Conservation (phyloP, 1,140 invertebrate species). For the Rhyacophila brunnea region DNA sequence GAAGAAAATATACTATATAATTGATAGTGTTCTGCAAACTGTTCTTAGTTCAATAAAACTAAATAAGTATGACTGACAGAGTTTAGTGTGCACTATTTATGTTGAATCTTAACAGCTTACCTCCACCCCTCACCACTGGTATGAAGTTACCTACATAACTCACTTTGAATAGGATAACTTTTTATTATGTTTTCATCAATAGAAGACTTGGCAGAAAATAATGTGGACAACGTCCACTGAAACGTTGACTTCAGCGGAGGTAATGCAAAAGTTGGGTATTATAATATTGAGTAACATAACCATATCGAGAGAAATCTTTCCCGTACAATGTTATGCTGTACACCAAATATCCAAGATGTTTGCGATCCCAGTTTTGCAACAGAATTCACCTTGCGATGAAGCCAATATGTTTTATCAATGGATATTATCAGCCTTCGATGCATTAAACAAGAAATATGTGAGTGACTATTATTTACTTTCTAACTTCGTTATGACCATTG, state of each 20-base stretch:
- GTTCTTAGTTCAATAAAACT: not conserved
- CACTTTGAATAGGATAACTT: not conserved
- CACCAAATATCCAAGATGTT: not conserved
- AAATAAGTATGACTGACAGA: no score
- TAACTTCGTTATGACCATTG: no score
- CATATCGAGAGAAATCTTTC: slow-evolving; percentile 5
- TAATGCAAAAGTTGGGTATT: slow-evolving; percentile 10
- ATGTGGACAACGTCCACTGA: not conserved
- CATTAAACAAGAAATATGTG: slow-evolving; percentile 26
- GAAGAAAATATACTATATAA: no score
- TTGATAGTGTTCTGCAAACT: not conserved
- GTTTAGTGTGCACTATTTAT: no score
- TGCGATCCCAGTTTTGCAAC: slow-evolving; percentile 6
- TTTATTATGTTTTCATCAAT: slow-evolving; percentile 6
- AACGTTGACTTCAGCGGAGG: not conserved
- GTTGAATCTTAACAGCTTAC: no score
- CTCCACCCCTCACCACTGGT: no score
- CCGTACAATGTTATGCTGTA: not conserved
- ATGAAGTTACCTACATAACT: not conserved
- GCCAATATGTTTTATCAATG: slow-evolving; percentile 6
- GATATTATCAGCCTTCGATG: slow-evolving; percentile 6
- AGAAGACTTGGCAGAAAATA: slow-evolving; percentile 3
- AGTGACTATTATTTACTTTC: not conserved
- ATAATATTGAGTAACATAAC: slow-evolving; percentile 5
- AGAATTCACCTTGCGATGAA: not conserved